Conservation (phyloP, 2,888 invertebrate species). For the Andrena bicolor region DNA sequence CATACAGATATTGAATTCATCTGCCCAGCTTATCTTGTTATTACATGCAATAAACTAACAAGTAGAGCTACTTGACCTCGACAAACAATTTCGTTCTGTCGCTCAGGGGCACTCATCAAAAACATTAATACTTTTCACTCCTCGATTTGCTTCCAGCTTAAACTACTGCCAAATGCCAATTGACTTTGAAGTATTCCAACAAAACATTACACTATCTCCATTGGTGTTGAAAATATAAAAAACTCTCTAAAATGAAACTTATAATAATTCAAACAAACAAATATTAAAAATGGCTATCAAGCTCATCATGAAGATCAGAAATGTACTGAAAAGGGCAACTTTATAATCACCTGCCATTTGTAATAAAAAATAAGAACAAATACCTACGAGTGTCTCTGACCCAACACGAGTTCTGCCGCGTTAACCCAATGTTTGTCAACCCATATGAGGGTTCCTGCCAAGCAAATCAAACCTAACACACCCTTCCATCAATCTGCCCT, state of each 20-base stretch:
- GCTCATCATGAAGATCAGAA: too few relatives aligned
- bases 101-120: slow-evolving; percentile 6
- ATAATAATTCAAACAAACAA: too few relatives aligned
- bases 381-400: too few relatives aligned
- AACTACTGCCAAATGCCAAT: background rate
- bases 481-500: background rate
- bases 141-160: background rate
- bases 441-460: background rate
- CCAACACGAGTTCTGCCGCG: too few relatives aligned
- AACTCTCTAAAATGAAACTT: too few relatives aligned
- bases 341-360: too few relatives aligned
- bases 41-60: slow-evolving; percentile 52
- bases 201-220: too few relatives aligned
- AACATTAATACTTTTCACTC: background rate
- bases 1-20: slow-evolving; percentile 49
- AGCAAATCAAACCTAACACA: background rate
- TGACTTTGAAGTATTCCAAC: too few relatives aligned
- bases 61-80: slow-evolving; percentile 52
- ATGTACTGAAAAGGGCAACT: too few relatives aligned
- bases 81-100: slow-evolving; percentile 40
- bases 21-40: slow-evolving; percentile 49
- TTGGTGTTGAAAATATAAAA: too few relatives aligned
- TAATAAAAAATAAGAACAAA: too few relatives aligned
- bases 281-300: too few relatives aligned
- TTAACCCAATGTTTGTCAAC: background rate